Base-by-base conservation (phyloP, 2,797 vertebrate genomes). In the Spinus pinus region DNA sequence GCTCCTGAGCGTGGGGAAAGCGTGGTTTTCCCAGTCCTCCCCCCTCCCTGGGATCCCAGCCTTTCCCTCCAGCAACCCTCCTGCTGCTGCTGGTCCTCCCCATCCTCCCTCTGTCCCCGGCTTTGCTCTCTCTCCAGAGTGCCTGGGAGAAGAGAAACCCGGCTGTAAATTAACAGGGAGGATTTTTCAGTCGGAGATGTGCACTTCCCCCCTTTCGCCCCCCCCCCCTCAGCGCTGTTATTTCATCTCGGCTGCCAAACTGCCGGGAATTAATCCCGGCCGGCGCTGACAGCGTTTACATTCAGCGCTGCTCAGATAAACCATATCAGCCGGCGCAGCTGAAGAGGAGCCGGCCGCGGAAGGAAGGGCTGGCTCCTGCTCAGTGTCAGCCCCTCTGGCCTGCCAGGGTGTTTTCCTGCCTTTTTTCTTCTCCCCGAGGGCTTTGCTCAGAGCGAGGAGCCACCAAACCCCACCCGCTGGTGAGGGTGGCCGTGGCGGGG, bases 271-370 rank as follows among this genome's bases (percentile, higher is more conserved):
- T 96, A 95, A 97, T 97, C 90, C 95, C 64, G 27, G 82, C 64
- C 64, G 53, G 90, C 42, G 28, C 94, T 97, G 97, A 96, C 92
- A 96, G 90, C 90, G 93, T 97, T 97, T 97, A 96, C 95, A 95
- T 95, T 92, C 93, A 61, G 91, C 15, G 10, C 80, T 51, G 93
- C 93, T 96, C 95, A 91, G 94, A 95, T 94, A 96, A 94, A 95
- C 94, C 91, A 58, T 73, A 95, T 95, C 90, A 70, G 81, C 91
- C 78, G 5, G 88, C 23, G 22, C 95, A 90, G 94, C 84, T 88
- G 84, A 96, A 80, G 90, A 93, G 96, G 91, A 97, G 95, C 93
- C 83, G 64, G 67, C 78, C 4, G 12, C 58, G 92, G 92, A 92
- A 94, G 95, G 95, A 92, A 96, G 77, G 75, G 73, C 71, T 6